Evolutionary conservation across 2,113 vertebrate genomes (phyloP).

Genomic region (Ptilonorhynchus violaceus): DNA sequence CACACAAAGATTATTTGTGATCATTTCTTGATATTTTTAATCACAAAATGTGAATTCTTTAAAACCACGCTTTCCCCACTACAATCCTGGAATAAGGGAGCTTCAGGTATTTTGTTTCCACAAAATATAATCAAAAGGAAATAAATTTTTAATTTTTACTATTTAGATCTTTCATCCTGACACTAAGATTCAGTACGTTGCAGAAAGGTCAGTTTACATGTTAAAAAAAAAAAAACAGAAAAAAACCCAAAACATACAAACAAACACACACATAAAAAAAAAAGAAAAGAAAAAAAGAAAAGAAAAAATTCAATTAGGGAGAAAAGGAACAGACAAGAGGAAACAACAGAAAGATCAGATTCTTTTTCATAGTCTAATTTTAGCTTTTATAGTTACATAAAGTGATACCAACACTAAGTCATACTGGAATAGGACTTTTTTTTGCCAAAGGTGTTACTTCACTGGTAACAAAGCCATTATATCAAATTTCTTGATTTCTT

Average conservation of each 20-base stretch:
- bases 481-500: neutral
- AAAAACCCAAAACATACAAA: no score
- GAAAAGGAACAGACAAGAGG: neutral
- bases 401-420: neutral
- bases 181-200: neutral
- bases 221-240: neutral
- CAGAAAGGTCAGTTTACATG: neutral
- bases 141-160: neutral
- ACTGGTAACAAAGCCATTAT: neutral
- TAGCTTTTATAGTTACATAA: neutral
- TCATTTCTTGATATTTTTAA: neutral
- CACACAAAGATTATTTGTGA: neutral
- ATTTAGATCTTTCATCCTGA: neutral
- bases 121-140: neutral
- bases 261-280: no score
- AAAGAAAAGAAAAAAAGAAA: neutral
- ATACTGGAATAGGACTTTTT: neutral
- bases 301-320: no score
- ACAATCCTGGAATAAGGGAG: neutral
- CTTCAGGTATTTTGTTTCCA: neutral
- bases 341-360: neutral
- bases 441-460: neutral
- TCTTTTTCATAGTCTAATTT: neutral
- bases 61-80: neutral
- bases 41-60: neutral